These are phyloP conservation scores for pig (Sus scrofa) DNA, from an alignment of 2,113 vertebrate species.

Conservation along the genomic window T2T-Sscrofa CM000824.6:149641501-149642000, in stretches of 20 bases:
- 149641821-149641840: conserved; percentile 21
- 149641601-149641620: too few species aligned
- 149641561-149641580: not conserved
- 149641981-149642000: not conserved
- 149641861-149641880: not conserved
- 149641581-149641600: not conserved
- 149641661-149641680: not conserved
- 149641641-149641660: not conserved
- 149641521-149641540: not conserved
- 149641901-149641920: not conserved
- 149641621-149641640: not conserved
- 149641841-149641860: not conserved
- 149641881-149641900: not conserved
- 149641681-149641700: not conserved
- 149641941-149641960: not conserved
- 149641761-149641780: conserved; percentile 17
- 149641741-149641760: not conserved
- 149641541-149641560: not conserved
- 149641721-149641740: conserved; percentile 50
- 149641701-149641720: not conserved
- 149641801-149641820: conserved; percentile 8
- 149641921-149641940: not conserved
- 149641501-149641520: not conserved
- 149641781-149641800: conserved; percentile 8
- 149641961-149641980: not conserved